Evolutionary conservation across 1,140 invertebrate genomes (phyloP).

Genomic region (Rhyacophila brunnea): DNA sequence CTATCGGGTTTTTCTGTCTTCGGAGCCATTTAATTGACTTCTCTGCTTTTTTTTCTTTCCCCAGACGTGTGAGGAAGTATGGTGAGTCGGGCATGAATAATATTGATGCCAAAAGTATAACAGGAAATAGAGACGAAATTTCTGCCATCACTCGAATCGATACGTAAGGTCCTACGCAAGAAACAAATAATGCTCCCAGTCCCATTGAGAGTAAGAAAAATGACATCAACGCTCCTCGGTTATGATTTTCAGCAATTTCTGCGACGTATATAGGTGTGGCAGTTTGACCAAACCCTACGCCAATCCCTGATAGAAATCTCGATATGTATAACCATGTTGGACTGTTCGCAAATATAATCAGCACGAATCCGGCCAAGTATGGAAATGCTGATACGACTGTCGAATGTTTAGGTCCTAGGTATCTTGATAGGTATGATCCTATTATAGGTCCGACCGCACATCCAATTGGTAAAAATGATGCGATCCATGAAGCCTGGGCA

Average conservation of each 20-base stretch:
- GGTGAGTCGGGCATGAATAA: constrained; percentile 30
- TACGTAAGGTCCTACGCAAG: constrained; percentile 25
- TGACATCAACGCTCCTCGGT: constrained; percentile 28
- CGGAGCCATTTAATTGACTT: constrained; percentile 29
- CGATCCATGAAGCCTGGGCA: constrained; percentile 33
- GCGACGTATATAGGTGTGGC: constrained; percentile 33
- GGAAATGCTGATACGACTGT: constrained; percentile 39
- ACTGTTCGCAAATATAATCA: constrained; percentile 43
- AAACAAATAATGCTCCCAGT: constrained; percentile 23
- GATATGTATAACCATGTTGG: constrained; percentile 31
- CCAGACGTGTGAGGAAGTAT: constrained; percentile 28
- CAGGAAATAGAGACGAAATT: constrained; percentile 27
- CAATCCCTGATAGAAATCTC: constrained; percentile 29
- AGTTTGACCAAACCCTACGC: constrained; percentile 31
- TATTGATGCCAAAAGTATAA: constrained; percentile 20
- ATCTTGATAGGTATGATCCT: constrained; percentile 38
- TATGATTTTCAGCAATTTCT: constrained; percentile 34
- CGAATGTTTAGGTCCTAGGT: constrained; percentile 41
- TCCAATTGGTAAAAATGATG: constrained; percentile 31
- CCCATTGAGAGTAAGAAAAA: constrained; percentile 26
- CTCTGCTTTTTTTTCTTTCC: constrained; percentile 25
- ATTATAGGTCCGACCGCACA: constrained; percentile 30
- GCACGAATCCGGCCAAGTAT: constrained; percentile 37
- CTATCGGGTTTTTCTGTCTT: constrained; percentile 24
- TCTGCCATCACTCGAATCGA: constrained; percentile 27